phyloP scores from a whole-genome alignment of 2,888 invertebrate species.

The Dione vanillae region DNA sequence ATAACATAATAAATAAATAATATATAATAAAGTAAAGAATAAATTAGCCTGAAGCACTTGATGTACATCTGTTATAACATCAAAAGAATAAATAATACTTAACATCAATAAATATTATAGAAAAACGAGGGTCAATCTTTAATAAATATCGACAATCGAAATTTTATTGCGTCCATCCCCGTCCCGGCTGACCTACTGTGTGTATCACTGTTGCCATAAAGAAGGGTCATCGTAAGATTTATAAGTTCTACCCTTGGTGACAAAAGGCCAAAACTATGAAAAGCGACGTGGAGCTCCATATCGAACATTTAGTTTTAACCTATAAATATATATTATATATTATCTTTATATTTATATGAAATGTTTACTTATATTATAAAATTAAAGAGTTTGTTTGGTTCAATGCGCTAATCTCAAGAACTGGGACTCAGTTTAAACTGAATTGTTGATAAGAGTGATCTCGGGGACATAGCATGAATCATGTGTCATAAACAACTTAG shows the following conservation, averaged over 20 bases:
- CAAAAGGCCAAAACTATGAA: constrained; percentile 64
- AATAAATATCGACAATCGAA: constrained; percentile 64
- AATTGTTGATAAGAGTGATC: too few relatives aligned
- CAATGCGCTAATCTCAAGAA: too few relatives aligned
- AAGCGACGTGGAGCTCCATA: constrained; percentile 60
- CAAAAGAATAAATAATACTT: constrained; percentile 45
- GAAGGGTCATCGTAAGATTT: constrained; percentile 74
- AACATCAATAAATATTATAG: constrained; percentile 50
- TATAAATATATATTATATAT: too few relatives aligned
- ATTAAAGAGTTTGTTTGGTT: too few relatives aligned
- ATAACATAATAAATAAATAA: background rate
- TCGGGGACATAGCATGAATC: too few relatives aligned
- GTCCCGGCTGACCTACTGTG: constrained; percentile 68
- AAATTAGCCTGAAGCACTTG: background rate
- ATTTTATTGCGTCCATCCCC: constrained; percentile 69
- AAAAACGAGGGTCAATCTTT: constrained; percentile 55
- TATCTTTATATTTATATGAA: background rate
- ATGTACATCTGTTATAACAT: constrained; percentile 28
- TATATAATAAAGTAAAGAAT: background rate
- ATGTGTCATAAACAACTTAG: too few relatives aligned
- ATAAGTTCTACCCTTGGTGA: constrained; percentile 66
- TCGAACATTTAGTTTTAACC: constrained; percentile 47
- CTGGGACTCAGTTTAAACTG: too few relatives aligned
- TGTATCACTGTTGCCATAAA: constrained; percentile 62
- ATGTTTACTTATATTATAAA: too few relatives aligned